A percentile compares a stretch with the other conserved stretches of the same genome.
Evolutionary conservation across 2,797 vertebrate species (phyloP).

Genomic region (Rhyacichthys aspro): DNA sequence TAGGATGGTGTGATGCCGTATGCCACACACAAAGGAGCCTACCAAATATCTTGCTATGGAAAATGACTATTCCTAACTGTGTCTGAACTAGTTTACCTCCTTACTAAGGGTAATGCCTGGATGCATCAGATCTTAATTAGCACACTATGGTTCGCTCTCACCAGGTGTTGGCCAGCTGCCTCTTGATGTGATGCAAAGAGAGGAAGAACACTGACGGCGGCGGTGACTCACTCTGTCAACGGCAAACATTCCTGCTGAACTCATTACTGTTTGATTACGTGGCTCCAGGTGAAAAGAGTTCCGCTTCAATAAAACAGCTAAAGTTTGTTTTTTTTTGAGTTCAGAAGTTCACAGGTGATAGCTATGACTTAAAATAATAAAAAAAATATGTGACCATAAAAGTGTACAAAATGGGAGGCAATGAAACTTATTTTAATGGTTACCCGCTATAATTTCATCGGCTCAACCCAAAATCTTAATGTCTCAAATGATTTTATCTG

Average conservation of each 20-base stretch:
- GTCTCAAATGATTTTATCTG: no score
- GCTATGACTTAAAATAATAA: no score
- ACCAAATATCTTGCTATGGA: constrained; percentile 10
- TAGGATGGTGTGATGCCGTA: no score
- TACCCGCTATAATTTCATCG: no score
- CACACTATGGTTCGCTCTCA: no score
- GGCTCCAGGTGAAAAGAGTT: constrained; percentile 12
- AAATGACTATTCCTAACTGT: not conserved
- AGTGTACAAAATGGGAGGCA: no score
- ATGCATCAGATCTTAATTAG: no score
- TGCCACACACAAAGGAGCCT: constrained; percentile 1
- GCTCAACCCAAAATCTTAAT: no score
- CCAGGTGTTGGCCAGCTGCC: constrained; percentile 39
- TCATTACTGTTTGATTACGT: constrained; percentile 25
- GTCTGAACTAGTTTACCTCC: constrained; percentile 17
- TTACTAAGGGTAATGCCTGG: constrained; percentile 14
- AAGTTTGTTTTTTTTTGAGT: not conserved
- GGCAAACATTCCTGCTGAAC: constrained; percentile 15
- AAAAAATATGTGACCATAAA: no score
- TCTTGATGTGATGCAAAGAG: constrained; percentile 8
- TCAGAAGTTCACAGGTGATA: not conserved
- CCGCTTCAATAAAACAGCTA: no score
- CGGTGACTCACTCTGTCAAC: constrained; percentile 18
- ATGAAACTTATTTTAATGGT: no score
- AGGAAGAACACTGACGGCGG: constrained; percentile 28